Conservation (phyloP, 37 sponge, comb jelly and placozoan genomes). For the Dysidea cf. avara region DNA sequence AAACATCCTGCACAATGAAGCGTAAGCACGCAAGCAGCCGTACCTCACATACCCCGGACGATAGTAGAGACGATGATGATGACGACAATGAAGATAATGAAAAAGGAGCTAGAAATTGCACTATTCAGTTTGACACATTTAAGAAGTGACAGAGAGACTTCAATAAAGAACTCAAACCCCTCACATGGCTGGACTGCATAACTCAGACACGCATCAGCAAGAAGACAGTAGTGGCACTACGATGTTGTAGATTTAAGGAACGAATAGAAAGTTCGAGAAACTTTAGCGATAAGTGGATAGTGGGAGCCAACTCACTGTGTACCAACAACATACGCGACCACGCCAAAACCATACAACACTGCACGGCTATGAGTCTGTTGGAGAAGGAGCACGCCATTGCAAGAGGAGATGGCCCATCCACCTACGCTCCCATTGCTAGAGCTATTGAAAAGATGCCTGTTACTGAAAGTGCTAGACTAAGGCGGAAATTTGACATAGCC, state of each 20-base stretch:
- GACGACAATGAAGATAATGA: too few species aligned
- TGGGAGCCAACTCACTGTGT: slow-evolving; percentile 49
- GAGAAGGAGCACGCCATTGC: slow-evolving; percentile 34
- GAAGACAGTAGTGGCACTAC: slow-evolving; percentile 30
- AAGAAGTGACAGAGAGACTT: slow-evolving; percentile 1
- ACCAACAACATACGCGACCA: slow-evolving; percentile 64
- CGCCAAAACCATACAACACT: slow-evolving; percentile 45
- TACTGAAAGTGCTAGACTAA: slow-evolving; percentile 41
- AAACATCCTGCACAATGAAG: too few species aligned
- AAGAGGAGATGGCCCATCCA: slow-evolving; percentile 36
- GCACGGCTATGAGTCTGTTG: slow-evolving; percentile 54
- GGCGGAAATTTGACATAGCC: slow-evolving; percentile 53
- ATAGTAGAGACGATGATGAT: too few species aligned
- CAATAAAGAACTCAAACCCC: slow-evolving; percentile 28
- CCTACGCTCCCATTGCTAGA: slow-evolving; percentile 52
- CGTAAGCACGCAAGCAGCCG: not conserved
- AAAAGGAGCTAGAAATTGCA: not conserved
- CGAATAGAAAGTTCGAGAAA: slow-evolving; percentile 30
- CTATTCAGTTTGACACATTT: not conserved
- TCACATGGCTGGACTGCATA: slow-evolving; percentile 58
- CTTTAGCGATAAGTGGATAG: too few species aligned
- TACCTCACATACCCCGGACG: too few species aligned
- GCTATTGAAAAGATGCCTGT: slow-evolving; percentile 33
- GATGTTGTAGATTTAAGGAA: slow-evolving; percentile 37
- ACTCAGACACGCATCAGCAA: slow-evolving; percentile 8